Base-by-base conservation (phyloP, 2,113 vertebrate species). In the Rhea americana region DNA sequence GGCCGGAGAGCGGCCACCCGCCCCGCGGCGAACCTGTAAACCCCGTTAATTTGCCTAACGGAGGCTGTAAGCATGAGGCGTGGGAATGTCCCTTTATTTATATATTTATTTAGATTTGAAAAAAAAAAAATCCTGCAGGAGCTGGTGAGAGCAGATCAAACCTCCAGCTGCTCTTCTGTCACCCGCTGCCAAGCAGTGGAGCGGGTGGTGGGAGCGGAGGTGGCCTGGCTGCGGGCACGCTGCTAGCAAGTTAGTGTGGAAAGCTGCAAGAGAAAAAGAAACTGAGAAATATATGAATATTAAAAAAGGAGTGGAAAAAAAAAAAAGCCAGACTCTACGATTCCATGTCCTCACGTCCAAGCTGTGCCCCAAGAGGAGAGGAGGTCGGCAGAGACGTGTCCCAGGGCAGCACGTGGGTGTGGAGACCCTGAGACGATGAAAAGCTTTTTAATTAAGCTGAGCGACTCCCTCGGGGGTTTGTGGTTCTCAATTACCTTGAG, bases 401-500 rank as follows among this genome's bases (percentile, higher is more conserved):
- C 73, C 56, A 51, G 68, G 68, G 83, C 62, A 74, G 67, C 1
- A 8, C 14, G 30, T 28, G 61, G 35, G 61, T 79, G 67, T 16
- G 2, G 55, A 66, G 72, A 11, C 59, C 28, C 21, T 0, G 14
- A 67, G 85, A 6, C 10, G 92, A 77, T 39, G 83, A 43, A 35
- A 59, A 39, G 81, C 81, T 91, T 95, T 30, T 65, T 92, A 84
- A 96, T 94, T 95, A 94, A 90, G 73, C 47, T 63, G 84, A 95
- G 83, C 80, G 74, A 71, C 80, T 94, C 84, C 63, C 56, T 55
- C 1, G 2, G 84, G 91, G 68, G 75, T 89, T 89, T 62, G 45
- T 55, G 81, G 41, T 26, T 32, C 65, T 43, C 55, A 93, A 89
- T 93, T 86, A 71, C 65, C 53, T 74, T 7, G 43, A 67, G n/a